Percentiles rank a stretch among this genome's conserved stretches.
phyloP scores from a whole-genome alignment of 1,140 invertebrate species.

The Sitobion miscanthi region DNA sequence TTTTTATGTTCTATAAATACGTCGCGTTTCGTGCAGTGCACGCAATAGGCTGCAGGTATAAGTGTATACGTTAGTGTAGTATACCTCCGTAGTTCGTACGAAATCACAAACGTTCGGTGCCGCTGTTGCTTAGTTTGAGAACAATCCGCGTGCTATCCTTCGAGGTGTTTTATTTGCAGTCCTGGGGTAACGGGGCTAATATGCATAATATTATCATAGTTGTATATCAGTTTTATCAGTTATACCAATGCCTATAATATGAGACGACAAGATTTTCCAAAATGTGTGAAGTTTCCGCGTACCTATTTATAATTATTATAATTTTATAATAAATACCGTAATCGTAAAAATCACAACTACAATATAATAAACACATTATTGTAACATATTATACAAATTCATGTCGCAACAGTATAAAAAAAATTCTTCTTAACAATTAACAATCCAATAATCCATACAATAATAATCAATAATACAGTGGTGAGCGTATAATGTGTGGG shows the following conservation, averaged over 20 bases:
- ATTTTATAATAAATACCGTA: background rate
- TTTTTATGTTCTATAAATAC: conserved; percentile 14
- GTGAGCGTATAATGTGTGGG: too few relatives aligned
- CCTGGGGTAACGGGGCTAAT: too few relatives aligned
- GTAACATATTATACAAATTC: background rate
- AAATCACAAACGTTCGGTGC: background rate
- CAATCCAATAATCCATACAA: background rate
- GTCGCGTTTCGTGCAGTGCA: background rate
- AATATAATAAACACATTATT: too few relatives aligned
- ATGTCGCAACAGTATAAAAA: background rate
- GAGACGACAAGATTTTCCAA: background rate
- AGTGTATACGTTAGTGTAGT: background rate
- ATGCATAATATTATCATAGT: too few relatives aligned
- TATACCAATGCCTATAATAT: too few relatives aligned
- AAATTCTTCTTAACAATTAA: background rate
- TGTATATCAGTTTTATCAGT: too few relatives aligned
- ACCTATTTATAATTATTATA: too few relatives aligned
- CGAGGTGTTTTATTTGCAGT: background rate
- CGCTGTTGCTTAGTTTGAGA: background rate
- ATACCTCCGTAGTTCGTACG: background rate
- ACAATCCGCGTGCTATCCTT: background rate
- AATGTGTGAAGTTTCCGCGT: background rate
- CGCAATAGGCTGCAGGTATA: background rate
- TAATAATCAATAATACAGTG: background rate
- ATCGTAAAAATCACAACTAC: background rate